Percentiles rank a stretch among this genome's conserved stretches.
These are phyloP conservation scores for Palythoa grandis DNA, from an alignment of 92 coral and sea anemone genomes.

Conservation along the genomic window DNA sequence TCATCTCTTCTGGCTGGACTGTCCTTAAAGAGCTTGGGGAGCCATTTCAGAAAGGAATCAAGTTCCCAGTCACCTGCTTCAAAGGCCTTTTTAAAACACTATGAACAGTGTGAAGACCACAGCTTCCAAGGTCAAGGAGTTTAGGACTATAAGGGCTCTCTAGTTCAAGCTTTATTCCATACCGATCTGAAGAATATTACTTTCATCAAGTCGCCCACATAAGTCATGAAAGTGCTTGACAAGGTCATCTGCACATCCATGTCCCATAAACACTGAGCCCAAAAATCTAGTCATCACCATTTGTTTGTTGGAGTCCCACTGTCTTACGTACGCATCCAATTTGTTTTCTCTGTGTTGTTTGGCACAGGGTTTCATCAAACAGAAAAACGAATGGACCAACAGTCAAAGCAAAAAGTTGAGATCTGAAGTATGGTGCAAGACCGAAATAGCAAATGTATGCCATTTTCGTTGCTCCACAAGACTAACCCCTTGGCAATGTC, in stretches of 20 bases:
- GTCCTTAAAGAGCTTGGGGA: not conserved
- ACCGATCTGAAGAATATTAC: not conserved
- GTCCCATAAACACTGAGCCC: slow-evolving; percentile 1
- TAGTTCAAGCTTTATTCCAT: not conserved
- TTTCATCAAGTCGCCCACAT: slow-evolving; percentile 11
- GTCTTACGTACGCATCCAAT: slow-evolving; percentile 5
- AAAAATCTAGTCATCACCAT: slow-evolving; percentile 1
- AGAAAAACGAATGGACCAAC: slow-evolving; percentile 29
- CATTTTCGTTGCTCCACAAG: slow-evolving; percentile 55
- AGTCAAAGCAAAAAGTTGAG: slow-evolving; percentile 29
- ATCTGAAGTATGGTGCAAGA: slow-evolving; percentile 1
- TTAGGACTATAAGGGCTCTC: not conserved
- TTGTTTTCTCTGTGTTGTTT: slow-evolving; percentile 30
- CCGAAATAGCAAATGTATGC: slow-evolving; percentile 36
- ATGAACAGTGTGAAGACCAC: not conserved
- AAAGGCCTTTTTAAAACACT: not conserved
- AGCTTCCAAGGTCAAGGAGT: not conserved
- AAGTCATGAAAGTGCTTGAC: not conserved
- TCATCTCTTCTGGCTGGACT: not conserved
- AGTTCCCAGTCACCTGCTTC: not conserved
- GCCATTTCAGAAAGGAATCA: not conserved
- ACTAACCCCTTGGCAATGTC: slow-evolving; percentile 50
- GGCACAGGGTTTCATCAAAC: slow-evolving; percentile 46
- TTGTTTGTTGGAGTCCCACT: slow-evolving; percentile 6
- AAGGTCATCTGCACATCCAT: slow-evolving; percentile 9